Conservation (phyloP, 2,888 invertebrate species). For the Agriopis leucophaearia region DNA sequence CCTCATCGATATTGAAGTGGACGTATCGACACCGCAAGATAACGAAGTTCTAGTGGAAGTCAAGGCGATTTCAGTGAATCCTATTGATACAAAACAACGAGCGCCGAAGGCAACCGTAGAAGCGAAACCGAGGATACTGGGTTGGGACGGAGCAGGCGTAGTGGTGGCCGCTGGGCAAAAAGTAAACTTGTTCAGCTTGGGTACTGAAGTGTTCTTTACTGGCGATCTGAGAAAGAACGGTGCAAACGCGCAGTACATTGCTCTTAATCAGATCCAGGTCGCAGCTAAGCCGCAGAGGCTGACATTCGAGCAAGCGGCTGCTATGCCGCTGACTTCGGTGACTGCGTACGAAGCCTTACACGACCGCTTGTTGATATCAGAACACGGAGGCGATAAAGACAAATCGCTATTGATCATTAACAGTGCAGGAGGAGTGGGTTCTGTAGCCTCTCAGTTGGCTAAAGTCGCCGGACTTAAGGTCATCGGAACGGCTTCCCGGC, state of each 20-base stretch:
- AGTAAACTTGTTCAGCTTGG: conserved; percentile 63
- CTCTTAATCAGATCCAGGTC: conserved; percentile 68
- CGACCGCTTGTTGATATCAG: conserved; percentile 70
- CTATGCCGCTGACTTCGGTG: conserved; percentile 73
- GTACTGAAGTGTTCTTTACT: conserved; percentile 77
- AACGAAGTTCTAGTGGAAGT: conserved; percentile 75
- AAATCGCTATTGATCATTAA: conserved; percentile 74
- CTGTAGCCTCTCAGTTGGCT: conserved; percentile 73
- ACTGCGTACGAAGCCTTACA: conserved; percentile 74
- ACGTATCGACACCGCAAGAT: conserved; percentile 61
- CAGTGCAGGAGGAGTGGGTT: conserved; percentile 78
- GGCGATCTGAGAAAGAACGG: conserved; percentile 71
- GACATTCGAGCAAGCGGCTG: conserved; percentile 77
- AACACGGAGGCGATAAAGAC: conserved; percentile 74
- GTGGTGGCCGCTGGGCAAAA: conserved; percentile 68
- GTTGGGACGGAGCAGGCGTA: conserved; percentile 77
- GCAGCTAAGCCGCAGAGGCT: conserved; percentile 72
- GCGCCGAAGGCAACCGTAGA: conserved; percentile 72
- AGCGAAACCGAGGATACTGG: conserved; percentile 66
- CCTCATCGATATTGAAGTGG: conserved; percentile 72
- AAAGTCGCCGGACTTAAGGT: conserved; percentile 72
- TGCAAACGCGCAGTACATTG: conserved; percentile 74
- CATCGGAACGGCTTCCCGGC: conserved; percentile 76
- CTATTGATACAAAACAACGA: conserved; percentile 74
- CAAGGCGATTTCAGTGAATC: conserved; percentile 75